phyloP scores from a whole-genome alignment of 2,113 vertebrate genomes.

The Tychaedon coryphoeus region DNA sequence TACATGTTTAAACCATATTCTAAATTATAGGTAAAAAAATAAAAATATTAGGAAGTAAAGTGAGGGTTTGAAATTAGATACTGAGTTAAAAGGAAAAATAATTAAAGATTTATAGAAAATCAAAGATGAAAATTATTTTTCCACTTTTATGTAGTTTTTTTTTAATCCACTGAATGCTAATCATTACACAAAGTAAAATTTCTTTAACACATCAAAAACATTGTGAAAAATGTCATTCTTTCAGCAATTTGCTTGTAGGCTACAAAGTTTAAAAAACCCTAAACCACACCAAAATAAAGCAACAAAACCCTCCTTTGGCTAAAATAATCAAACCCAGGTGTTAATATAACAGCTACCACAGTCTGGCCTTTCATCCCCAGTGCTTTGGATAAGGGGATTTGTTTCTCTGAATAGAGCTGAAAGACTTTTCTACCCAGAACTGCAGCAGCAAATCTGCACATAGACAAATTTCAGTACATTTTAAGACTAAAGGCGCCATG shows the following conservation, averaged over 20 bases:
- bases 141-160: background rate
- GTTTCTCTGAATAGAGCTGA: background rate
- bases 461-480: background rate
- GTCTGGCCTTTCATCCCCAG: background rate
- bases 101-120: background rate
- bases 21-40: background rate
- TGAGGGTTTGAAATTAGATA: background rate
- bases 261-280: background rate
- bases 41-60: background rate
- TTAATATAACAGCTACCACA: background rate
- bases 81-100: background rate
- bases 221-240: background rate
- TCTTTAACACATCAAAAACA: background rate
- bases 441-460: background rate
- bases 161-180: background rate
- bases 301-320: background rate
- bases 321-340: background rate
- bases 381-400: background rate
- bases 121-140: background rate
- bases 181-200: background rate
- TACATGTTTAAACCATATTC: background rate
- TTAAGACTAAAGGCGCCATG: background rate
- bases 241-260: background rate
- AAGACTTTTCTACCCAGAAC: background rate
- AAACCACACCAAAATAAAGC: accelerated